Evolutionary conservation across 2,888 invertebrate genomes (phyloP).

Genomic region (Thalpophila matura): DNA sequence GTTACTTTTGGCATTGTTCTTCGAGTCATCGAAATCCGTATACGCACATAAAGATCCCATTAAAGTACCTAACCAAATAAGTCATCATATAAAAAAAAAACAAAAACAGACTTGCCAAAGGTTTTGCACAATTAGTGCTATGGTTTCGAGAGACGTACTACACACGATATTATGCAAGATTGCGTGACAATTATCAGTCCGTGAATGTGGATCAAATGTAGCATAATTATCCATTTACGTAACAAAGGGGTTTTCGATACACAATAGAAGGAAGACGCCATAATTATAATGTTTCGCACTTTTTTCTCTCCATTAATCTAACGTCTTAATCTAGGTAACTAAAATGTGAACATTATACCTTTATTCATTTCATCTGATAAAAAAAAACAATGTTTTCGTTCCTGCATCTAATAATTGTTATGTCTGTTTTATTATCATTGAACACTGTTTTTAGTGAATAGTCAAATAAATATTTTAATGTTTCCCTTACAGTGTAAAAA

Average conservation of each 20-base stretch:
- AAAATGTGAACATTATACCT: constrained; percentile 15
- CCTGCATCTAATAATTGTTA: not conserved
- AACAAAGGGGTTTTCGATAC: constrained; percentile 68
- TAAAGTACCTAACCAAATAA: not conserved
- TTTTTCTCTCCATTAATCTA: constrained; percentile 35
- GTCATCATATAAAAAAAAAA: not conserved
- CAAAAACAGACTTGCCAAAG: constrained; percentile 23
- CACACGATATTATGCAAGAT: constrained; percentile 56
- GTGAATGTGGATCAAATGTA: constrained; percentile 68
- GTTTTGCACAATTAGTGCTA: constrained; percentile 17
- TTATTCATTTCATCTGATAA: constrained; percentile 8
- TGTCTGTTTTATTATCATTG: not conserved
- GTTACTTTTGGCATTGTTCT: constrained; percentile 12
- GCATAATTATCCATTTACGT: constrained; percentile 59
- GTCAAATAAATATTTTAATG: not conserved
- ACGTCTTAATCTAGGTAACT: constrained; percentile 31
- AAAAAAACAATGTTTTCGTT: not conserved
- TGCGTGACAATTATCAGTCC: constrained; percentile 67
- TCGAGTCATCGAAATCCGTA: not conserved
- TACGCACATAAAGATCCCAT: not conserved
- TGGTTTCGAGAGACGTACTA: constrained; percentile 38
- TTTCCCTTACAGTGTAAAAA: not conserved
- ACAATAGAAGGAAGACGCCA: constrained; percentile 62
- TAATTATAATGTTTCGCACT: constrained; percentile 53
- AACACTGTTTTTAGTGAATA: not conserved